Conservation (phyloP, 2,797 vertebrate genomes). For the Danio kyathit region DNA sequence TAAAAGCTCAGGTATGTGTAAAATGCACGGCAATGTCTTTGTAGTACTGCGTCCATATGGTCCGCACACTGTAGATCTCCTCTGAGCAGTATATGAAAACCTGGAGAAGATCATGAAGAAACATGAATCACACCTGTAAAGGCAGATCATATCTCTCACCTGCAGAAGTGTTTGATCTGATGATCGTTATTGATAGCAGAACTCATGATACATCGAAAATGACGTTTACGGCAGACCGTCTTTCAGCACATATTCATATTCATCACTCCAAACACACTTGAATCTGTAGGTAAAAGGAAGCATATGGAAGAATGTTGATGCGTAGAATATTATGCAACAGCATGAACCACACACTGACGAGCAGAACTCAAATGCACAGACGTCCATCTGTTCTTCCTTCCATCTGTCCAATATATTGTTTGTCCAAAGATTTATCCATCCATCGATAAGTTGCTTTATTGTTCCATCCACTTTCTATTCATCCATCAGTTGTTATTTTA, state of each 20-base stretch:
- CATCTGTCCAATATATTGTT: no score
- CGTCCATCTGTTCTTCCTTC: no score
- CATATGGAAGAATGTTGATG: background rate
- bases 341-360: no score
- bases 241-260: constrained; percentile 16
- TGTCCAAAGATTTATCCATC: no score
- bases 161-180: constrained; percentile 28
- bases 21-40: background rate
- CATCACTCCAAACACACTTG: background rate
- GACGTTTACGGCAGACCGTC: background rate
- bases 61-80: constrained; percentile 8
- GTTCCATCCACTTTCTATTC: no score
- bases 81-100: background rate
- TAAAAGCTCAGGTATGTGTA: background rate
- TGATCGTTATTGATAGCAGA: constrained; percentile 20
- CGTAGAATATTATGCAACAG: no score
- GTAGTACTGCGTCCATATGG: background rate
- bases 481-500: no score
- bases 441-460: no score
- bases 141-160: constrained; percentile 20
- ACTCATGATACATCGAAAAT: constrained; percentile 23
- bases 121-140: constrained; percentile 30
- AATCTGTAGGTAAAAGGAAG: constrained; percentile 14
- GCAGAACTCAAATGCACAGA: no score
- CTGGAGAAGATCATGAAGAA: background rate